Base-by-base conservation (phyloP, 1,140 invertebrate genomes). In the Contarinia nasturtii region DNA sequence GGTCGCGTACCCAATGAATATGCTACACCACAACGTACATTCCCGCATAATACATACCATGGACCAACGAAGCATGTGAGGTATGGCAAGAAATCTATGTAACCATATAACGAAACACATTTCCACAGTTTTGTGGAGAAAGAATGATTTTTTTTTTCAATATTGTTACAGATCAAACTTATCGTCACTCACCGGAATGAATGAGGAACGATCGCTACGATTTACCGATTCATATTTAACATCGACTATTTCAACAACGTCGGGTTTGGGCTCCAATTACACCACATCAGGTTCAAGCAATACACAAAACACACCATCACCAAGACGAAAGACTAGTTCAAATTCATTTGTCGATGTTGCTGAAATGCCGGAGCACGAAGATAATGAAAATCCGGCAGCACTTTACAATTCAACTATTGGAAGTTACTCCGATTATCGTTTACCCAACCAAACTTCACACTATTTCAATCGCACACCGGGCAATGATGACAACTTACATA, bases 31-130 rank as follows among this genome's bases (percentile, higher is more conserved):
- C 59, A 17, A 71, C 68, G 37, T 63, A 63, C 47, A 73, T 86
- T 82, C 66, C 76, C 75, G 45, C 86, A 89, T 60, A 86, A 90
- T 62, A 93, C 89, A 1, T 93, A 92, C 66, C 88, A 93, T 65
- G 88, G 88, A 7, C 83, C 82, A 14, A 76, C 78, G 7, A 69
- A 76, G 50, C 84, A 87, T 57, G 46, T 44, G 22, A 47, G 57
- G 57, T 58, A 40, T 19, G 14, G 41, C 18, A 17, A 10, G 4
- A 19, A 20, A 40, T 14, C n/a, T n/a, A n/a, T n/a, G n/a, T n/a
- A n/a, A n/a, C n/a, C n/a, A n/a, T n/a, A n/a, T n/a, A n/a, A n/a
- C n/a, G n/a, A n/a, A n/a, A n/a, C n/a, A n/a, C n/a, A n/a, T n/a
- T n/a, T n/a, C n/a, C n/a, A n/a, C n/a, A n/a, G n/a, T n/a, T n/a